Percentiles rank a stretch among this genome's conserved stretches.
phyloP scores from a whole-genome alignment of 2,113 vertebrate species.

The Ptychochromis oligacanthus region DNA sequence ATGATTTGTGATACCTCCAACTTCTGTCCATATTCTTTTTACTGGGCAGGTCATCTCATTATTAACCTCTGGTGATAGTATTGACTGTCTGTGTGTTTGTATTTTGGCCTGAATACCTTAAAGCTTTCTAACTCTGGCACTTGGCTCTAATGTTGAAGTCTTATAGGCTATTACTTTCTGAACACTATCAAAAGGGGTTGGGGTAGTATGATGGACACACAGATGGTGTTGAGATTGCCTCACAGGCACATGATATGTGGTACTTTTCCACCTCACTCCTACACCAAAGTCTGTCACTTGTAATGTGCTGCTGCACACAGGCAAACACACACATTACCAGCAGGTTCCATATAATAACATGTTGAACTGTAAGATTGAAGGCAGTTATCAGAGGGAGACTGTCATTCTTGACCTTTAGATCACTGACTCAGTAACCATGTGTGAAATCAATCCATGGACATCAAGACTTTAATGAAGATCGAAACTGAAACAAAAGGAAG shows the following conservation, averaged over 20 bases:
- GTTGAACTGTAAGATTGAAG: constrained; percentile 41
- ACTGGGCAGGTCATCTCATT: background rate
- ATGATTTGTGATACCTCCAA: background rate
- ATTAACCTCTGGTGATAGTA: background rate
- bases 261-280: constrained; percentile 69
- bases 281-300: constrained; percentile 69
- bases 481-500: constrained; percentile 17
- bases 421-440: constrained; percentile 19
- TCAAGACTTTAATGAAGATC: background rate
- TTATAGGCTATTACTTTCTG: constrained; percentile 15
- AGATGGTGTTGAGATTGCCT: constrained; percentile 69
- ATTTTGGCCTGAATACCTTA: background rate
- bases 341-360: constrained; percentile 41
- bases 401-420: constrained; percentile 29
- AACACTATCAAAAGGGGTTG: constrained; percentile 11
- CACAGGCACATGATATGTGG: constrained; percentile 65
- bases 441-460: constrained; percentile 39
- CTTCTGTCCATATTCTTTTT: background rate
- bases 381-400: constrained; percentile 24
- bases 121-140: background rate
- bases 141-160: constrained; percentile 9
- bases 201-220: constrained; percentile 44
- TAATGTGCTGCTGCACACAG: constrained; percentile 17
- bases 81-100: background rate
- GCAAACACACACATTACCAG: constrained; percentile 16